Evolutionary conservation across 2,113 vertebrate species (phyloP).

Genomic region (Paraplagusia blochii): DNA sequence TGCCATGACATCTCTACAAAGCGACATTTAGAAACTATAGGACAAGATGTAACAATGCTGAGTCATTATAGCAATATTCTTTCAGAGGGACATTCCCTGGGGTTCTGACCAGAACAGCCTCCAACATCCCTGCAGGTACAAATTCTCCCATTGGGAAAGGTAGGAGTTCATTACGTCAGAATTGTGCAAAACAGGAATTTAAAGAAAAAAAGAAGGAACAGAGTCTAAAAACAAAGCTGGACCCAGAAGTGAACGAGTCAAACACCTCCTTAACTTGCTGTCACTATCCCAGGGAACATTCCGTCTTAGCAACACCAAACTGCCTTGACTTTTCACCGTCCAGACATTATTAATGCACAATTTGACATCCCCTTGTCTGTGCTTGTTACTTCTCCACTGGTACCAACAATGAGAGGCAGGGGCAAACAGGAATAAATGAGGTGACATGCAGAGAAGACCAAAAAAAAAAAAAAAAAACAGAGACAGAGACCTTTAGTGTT

Average conservation of each 20-base stretch:
- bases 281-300: conserved; percentile 27
- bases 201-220: conserved; percentile 22
- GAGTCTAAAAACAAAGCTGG: conserved; percentile 25
- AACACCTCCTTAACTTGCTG: conserved; percentile 16
- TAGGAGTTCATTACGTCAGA: too few species aligned
- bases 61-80: conserved; percentile 6
- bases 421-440: conserved; percentile 27
- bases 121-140: too few species aligned
- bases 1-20: too few species aligned
- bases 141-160: too few species aligned
- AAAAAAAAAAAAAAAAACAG: too few species aligned
- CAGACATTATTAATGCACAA: conserved; percentile 33
- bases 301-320: conserved; percentile 15
- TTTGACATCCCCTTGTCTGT: conserved; percentile 34
- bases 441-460: conserved; percentile 16
- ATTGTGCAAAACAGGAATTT: background rate
- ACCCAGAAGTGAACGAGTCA: conserved; percentile 18
- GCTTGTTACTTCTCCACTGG: conserved; percentile 27
- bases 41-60: background rate
- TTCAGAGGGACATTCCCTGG: background rate
- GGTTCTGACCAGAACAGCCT: background rate
- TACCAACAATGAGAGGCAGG: conserved; percentile 19
- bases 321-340: conserved; percentile 34
- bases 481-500: conserved; percentile 15
- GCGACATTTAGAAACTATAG: background rate